Evolutionary conservation across 2,113 vertebrate genomes (phyloP).

Genomic region (Hucho hucho): DNA sequence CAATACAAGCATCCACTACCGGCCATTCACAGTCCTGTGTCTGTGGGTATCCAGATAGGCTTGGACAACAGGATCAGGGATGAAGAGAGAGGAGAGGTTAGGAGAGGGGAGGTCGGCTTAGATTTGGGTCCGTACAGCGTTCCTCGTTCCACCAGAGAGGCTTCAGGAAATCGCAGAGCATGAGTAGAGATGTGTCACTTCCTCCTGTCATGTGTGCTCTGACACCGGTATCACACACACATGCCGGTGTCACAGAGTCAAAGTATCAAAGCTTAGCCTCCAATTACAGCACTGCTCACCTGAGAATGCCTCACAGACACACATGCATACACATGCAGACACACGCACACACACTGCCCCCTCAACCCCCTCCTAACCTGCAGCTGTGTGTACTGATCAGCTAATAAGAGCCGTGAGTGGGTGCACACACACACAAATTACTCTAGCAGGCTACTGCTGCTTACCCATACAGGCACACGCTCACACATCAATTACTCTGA

Average conservation of each 20-base stretch:
- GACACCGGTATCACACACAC: slow-evolving; percentile 32
- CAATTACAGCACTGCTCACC: slow-evolving; percentile 55
- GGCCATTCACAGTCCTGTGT: slow-evolving; percentile 34
- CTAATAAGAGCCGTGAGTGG: not conserved
- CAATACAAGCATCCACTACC: slow-evolving; percentile 31
- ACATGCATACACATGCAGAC: slow-evolving; percentile 29
- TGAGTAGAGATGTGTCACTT: slow-evolving; percentile 60
- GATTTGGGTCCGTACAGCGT: slow-evolving; percentile 25
- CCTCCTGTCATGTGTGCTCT: slow-evolving; percentile 41
- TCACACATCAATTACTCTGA: not conserved
- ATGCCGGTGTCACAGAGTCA: slow-evolving; percentile 3
- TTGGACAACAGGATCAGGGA: slow-evolving; percentile 15
- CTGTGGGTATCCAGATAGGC: not conserved
- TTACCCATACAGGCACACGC: not conserved
- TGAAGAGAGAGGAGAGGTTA: not conserved
- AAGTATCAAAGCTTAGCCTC: slow-evolving; percentile 20
- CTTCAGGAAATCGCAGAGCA: slow-evolving; percentile 61
- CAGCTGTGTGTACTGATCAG: slow-evolving; percentile 10
- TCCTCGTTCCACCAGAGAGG: slow-evolving; percentile 44
- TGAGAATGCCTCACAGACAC: slow-evolving; percentile 49
- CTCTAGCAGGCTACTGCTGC: not conserved
- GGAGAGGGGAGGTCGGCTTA: slow-evolving; percentile 48
- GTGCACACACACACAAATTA: not conserved
- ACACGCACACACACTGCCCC: slow-evolving; percentile 2
- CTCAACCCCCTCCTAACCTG: not conserved